Evolutionary conservation across 1,140 invertebrate species (phyloP), one percentile per base, ranked within the genome.

Genomic region (Saccostrea glomerata): DNA sequence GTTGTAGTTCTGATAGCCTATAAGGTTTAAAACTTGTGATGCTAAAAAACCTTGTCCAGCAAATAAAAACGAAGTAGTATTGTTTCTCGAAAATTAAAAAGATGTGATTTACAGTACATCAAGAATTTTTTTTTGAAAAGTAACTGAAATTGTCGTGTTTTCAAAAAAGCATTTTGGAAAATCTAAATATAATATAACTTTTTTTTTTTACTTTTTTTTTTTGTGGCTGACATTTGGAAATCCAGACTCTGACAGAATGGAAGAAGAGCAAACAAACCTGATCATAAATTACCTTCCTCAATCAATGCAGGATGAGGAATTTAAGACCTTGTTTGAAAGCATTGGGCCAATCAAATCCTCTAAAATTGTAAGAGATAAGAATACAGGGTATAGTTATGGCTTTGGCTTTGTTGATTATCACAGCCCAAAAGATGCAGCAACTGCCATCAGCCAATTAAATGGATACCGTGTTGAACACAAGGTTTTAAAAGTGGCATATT

Each of bases 211-310:
- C 47, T 86, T 89, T 86, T 83, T 56, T 87, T 85, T 85, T 87
- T 87, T 87, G 73, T 23, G 23, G 70, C 70, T 77, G 70, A 60
- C 82, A 47, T 63, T 63, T 82, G 56, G 77, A 83, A 87, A 77
- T 82, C 82, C 54, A 83, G 82, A 56, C 82, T 63, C 47, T 30
- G 82, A 11, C 66, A 87, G 82, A n/a, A 87, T 85, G 85, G 87
- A 83, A 36, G 86, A 87, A 54, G 87, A 90, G 9, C 85, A 88
- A 85, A 95, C 98, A 15, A 99, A 99, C 95, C 96, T 99, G 88
- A 99, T 99, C 89, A 97, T 99, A 91, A 99, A 99, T 95, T 99
- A 99, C 94, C 96, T 99, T 89, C 98, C 98, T 15, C 98, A 99
- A 95, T 97, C 96, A 90, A 97, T 98, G 95, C 97, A 97, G 1